A percentile compares a stretch with the other conserved stretches of the same genome.
phyloP scores from a whole-genome alignment of 2,797 vertebrate genomes.

The Glossophaga mutica region DNA sequence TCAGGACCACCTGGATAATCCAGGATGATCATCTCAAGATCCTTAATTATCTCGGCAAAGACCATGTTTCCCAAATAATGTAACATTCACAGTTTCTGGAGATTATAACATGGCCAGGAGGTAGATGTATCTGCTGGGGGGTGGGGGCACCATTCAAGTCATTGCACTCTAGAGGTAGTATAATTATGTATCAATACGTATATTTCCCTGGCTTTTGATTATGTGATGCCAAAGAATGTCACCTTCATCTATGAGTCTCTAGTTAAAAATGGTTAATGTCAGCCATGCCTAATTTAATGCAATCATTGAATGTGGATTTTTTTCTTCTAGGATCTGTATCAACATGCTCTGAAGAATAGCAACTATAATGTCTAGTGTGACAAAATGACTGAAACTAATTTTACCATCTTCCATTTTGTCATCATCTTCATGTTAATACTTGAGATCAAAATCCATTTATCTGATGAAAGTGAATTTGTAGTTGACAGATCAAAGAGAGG shows the following conservation, averaged over 20 bases:
- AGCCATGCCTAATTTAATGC: not conserved
- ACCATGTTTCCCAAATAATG: not conserved
- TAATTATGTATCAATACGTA: not conserved
- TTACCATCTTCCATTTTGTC: conserved; percentile 46
- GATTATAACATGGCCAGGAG: not conserved
- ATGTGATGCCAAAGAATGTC: not conserved
- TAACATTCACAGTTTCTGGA: not conserved
- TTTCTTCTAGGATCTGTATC: not conserved
- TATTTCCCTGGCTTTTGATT: not conserved
- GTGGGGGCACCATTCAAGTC: not conserved
- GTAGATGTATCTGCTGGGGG: not conserved
- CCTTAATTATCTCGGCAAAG: not conserved
- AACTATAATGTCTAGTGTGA: not conserved
- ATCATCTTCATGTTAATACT: conserved; percentile 61
- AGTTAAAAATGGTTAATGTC: conserved; percentile 31
- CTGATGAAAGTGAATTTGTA: conserved; percentile 65
- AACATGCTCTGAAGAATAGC: conserved; percentile 44
- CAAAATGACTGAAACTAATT: conserved; percentile 30
- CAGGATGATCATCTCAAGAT: not conserved
- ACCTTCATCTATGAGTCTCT: not conserved
- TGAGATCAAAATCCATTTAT: conserved; percentile 41
- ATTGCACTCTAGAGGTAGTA: not conserved
- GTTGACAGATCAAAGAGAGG: conserved; percentile 53
- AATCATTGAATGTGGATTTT: not conserved
- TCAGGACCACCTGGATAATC: not conserved